phyloP scores from a whole-genome alignment of 2,797 vertebrate genomes.

The Pseudopleuronectes americanus region DNA sequence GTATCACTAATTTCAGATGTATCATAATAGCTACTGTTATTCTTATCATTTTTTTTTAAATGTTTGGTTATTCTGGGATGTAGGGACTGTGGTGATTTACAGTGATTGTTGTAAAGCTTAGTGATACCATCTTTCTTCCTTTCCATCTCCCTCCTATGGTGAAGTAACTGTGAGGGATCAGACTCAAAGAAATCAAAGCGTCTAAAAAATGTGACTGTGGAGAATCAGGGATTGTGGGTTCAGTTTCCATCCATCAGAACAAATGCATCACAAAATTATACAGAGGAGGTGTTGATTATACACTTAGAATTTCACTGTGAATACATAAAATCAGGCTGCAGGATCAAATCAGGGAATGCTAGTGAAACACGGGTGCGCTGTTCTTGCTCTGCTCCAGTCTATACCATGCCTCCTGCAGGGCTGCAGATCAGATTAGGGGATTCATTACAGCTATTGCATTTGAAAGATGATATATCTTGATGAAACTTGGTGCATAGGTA shows the following conservation, averaged over 20 bases:
- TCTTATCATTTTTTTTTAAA: too few species aligned
- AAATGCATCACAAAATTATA: conserved; percentile 3
- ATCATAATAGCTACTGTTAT: too few species aligned
- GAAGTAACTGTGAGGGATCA: too few species aligned
- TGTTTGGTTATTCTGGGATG: too few species aligned
- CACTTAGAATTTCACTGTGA: neutral
- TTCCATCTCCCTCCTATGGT: too few species aligned
- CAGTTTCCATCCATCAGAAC: neutral
- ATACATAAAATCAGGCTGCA: conserved; percentile 5
- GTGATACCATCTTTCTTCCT: too few species aligned
- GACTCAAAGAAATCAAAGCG: too few species aligned
- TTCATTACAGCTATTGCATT: conserved; percentile 50
- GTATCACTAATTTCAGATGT: too few species aligned
- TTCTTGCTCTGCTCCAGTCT: conserved; percentile 26
- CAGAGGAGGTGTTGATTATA: neutral
- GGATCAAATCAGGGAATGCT: neutral
- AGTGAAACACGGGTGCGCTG: conserved; percentile 12
- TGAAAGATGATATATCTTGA: conserved; percentile 45
- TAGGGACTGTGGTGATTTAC: too few species aligned
- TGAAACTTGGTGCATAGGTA: conserved; percentile 36
- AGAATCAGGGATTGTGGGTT: neutral
- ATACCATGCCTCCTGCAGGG: conserved; percentile 12
- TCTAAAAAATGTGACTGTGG: neutral
- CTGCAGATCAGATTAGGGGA: conserved; percentile 45
- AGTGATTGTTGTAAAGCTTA: too few species aligned